These are phyloP conservation scores for Stegodyphus dumicola DNA, from an alignment of 1,140 invertebrate genomes.

Conservation along the genomic window DNA sequence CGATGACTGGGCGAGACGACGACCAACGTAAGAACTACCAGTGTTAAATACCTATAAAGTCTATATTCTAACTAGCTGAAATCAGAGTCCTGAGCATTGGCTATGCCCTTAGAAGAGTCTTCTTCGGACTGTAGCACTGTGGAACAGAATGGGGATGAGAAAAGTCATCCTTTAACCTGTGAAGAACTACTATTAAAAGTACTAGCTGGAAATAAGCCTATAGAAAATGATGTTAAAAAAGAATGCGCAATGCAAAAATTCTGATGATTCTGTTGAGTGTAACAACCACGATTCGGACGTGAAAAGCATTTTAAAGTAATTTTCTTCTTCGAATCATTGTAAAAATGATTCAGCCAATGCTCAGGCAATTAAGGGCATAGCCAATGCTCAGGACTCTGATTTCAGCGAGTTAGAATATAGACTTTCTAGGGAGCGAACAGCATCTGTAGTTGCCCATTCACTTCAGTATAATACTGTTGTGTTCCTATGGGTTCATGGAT, in stretches of 20 bases:
- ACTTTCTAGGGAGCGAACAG: conserved; percentile 71
- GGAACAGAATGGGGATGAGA: conserved; percentile 13
- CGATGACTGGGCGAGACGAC: conserved; percentile 75
- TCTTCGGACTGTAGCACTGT: conserved; percentile 11
- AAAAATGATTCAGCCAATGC: conserved; percentile 3
- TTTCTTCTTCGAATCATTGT: conserved; percentile 11
- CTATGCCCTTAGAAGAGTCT: conserved; percentile 13
- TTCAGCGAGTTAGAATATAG: conserved; percentile 86
- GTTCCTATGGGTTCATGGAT: too few relatives aligned
- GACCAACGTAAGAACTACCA: conserved; percentile 83
- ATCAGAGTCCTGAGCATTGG: conserved; percentile 66
- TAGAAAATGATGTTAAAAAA: background rate
- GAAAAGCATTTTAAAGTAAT: conserved; percentile 32
- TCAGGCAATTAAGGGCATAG: too few relatives aligned
- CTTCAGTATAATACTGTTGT: too few relatives aligned
- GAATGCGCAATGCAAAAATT: conserved; percentile 18
- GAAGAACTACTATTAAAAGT: conserved; percentile 55
- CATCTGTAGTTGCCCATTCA: too few relatives aligned
- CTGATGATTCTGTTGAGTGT: conserved; percentile 29
- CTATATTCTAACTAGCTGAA: conserved; percentile 86
- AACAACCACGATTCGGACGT: conserved; percentile 28
- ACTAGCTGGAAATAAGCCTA: conserved; percentile 45
- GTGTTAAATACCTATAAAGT: conserved; percentile 76
- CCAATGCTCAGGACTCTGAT: conserved; percentile 68
- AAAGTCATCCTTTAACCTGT: conserved; percentile 42